These are phyloP conservation scores for Petrocephalus microphthalmus DNA, from an alignment of 2,113 vertebrate genomes.

Conservation along the genomic window DNA sequence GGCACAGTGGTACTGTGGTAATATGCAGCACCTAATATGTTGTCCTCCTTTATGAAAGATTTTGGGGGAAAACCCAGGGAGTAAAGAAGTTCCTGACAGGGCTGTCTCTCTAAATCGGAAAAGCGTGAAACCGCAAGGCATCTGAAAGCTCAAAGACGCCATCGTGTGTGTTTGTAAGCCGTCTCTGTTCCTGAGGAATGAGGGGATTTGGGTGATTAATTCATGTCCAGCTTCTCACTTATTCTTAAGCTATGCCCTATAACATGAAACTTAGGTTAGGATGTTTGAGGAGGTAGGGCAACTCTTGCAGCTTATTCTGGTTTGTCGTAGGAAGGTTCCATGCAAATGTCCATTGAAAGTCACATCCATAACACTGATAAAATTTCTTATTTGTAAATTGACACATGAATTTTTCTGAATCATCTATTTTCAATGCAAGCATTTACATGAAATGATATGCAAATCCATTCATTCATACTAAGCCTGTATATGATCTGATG, in stretches of 20 bases:
- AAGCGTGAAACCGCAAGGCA: background rate
- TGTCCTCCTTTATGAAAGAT: background rate
- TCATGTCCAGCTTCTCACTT: background rate
- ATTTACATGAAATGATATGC: background rate
- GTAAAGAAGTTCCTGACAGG: background rate
- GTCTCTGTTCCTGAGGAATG: background rate
- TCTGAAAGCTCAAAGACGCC: background rate
- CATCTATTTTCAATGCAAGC: too few relatives aligned
- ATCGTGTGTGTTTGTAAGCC: background rate
- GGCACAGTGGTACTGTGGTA: background rate
- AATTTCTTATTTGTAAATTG: background rate
- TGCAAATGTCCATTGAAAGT: background rate
- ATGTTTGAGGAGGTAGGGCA: background rate
- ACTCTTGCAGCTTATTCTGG: background rate
- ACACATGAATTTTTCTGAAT: too few relatives aligned
- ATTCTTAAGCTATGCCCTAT: background rate
- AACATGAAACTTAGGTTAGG: background rate
- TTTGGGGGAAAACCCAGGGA: background rate
- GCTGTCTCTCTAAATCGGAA: background rate
- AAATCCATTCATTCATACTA: conserved; percentile 35
- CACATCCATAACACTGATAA: background rate
- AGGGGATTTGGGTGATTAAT: background rate
- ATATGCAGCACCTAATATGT: background rate
- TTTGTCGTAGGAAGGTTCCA: background rate
- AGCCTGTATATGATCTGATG: background rate